Evolutionary conservation across 2,888 invertebrate genomes (phyloP), one percentile per base, ranked within the genome.

Genomic region (Parnassius mnemosyne): DNA sequence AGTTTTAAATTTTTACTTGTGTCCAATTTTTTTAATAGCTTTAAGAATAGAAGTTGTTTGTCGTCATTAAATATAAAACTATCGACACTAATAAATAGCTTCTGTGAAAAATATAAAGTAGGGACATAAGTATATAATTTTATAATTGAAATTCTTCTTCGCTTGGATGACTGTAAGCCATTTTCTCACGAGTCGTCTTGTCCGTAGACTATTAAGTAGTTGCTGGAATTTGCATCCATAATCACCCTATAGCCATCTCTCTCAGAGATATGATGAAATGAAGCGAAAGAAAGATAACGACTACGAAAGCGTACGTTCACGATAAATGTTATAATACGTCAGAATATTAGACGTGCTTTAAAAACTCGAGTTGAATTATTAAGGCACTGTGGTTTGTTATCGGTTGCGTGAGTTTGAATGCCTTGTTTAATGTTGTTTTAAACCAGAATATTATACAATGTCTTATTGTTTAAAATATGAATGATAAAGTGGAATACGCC

Each of bases 211-310:
- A 79, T 80, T 81, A 86, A 85, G 76, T 79, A 80, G 81, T 75
- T 68, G 73, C 69, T 80, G 78, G 83, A 82, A 86, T 87, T 85
- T 83, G 78, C 84, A 85, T 85, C 76, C 75, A 79, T 85, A 81
- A 78, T 79, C 69, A 74, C 69, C 67, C 63, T 74, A 62, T 53
- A 61, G 64, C 66, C 66, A 64, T 74, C 74, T 79, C 82, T 74
- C 74, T 80, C 68, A 68, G 67, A 61, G 66, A 69, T 70, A 64
- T 60, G 66, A 66, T 65, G 50, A 64, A 60, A 42, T 66, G 67
- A 71, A 72, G 75, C 69, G 75, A 73, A 71, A 71, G 74, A 74
- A 69, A 76, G 74, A 78, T 69, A 68, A 66, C 69, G 76, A 73
- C 69, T 73, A 73, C 72, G 76, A 83, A 83, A 81, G 80, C 79